Percentiles rank a stretch among this genome's conserved stretches.
Conservation (phyloP, 2,888 invertebrate species). For the Acanthosepion esculentum region DNA sequence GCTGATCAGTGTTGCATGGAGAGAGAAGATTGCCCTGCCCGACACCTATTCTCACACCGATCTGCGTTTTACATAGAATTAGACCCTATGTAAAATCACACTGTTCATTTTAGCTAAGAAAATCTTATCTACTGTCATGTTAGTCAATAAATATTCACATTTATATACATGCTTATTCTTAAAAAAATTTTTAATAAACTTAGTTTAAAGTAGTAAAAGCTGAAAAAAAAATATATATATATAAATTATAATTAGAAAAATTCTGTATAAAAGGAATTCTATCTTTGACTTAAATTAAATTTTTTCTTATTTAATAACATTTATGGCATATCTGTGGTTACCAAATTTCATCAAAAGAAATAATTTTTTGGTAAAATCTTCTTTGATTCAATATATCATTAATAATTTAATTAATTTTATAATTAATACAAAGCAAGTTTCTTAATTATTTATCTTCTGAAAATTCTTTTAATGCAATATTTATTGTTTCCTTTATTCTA, state of each 20-base stretch:
- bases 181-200: neutral
- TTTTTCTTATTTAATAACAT: neutral
- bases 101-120: neutral
- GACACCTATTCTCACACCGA: slow-evolving; percentile 42
- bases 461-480: too few species aligned
- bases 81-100: neutral
- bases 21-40: slow-evolving; percentile 41
- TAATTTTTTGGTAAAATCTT: neutral
- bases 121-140: neutral
- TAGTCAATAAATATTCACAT: neutral
- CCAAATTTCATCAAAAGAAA: neutral
- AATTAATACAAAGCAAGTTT: neutral
- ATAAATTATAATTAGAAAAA: neutral
- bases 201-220: neutral
- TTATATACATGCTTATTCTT: neutral
- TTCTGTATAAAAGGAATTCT: neutral
- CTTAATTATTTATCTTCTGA: neutral
- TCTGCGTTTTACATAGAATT: slow-evolving; percentile 48
- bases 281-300: neutral
- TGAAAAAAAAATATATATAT: neutral
- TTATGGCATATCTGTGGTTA: neutral
- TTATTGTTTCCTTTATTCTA: neutral
- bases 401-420: neutral
- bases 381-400: neutral
- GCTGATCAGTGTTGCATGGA: slow-evolving; percentile 39